Evolutionary conservation across 2,888 invertebrate species (phyloP), one percentile per base, ranked within the genome.

Genomic region (Aspidiotus destructor): DNA sequence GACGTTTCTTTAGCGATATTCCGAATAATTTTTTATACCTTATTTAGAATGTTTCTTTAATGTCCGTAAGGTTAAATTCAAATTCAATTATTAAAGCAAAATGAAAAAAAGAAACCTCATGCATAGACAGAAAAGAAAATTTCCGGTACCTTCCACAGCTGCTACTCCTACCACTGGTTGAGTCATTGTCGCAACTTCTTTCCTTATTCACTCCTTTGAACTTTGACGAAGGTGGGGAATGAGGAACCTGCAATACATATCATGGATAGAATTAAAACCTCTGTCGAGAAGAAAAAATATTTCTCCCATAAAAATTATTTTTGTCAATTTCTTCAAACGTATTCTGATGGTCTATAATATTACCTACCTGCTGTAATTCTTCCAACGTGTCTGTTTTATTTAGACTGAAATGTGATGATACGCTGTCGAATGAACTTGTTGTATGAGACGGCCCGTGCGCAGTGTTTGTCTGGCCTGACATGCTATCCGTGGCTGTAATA

Each of bases 371-470:
- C 69, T 73, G 73, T 10, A 70, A 48, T 42, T 74, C 74, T 68
- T 73, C 73, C 13, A 71, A 71, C 11, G 84, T 84, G 76, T 89
- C 88, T 71, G 86, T 86, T 72, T 87, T 83, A 52, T 89, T 86
- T 61, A 85, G 80, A 72, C 89, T 89, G 77, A 89, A 89, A 70
- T 89, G 80, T 55, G 89, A 89, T 69, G 89, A 89, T 71, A 88
- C 88, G 77, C 90, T 90, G 78, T 91, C 91, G 77, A 91, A 89
- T n/a, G 90, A 90, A 72, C 89, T 89, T 41, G 89, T 73, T 61
- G 74, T 64, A 70, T 73, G 70, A 42, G 72, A 70, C 28, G 70
- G 69, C 10, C 71, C 71, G 53, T 72, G 71, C 8, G 72, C 72
- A 8, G 72, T 70, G 16, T 71, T 71, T 41, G 73, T 71, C 15